Evolutionary conservation across 1,140 invertebrate genomes (phyloP), one percentile per base, ranked within the genome.

Genomic region (Monochamus saltuarius): DNA sequence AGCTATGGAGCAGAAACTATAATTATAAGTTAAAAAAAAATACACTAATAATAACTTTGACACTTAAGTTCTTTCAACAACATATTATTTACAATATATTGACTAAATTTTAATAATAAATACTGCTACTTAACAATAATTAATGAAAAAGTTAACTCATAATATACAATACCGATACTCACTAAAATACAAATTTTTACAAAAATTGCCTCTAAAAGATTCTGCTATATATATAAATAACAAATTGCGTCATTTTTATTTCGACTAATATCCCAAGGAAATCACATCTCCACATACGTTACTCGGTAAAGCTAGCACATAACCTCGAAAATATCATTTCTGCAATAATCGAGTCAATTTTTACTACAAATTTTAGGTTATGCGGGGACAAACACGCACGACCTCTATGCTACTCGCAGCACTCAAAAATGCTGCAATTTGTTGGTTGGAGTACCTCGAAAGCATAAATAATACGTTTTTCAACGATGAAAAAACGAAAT

Each of bases 21-120:
- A 65, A 65, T 65, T 65, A 29, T 58, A 65, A 61, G 64, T 65
- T 65, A 65, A 65, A 65, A 62, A n/a, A 65, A 65, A 65, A 56
- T 61, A 65, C 50, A 39, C 50, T 65, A 60, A 65, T 60, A 54
- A 65, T 52, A 65, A 59, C 56, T 65, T 65, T 65, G 59, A 65
- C 64, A 62, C 51, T 55, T 59, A 54, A 51, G 54, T 40, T 55
- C 47, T 61, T 65, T 61, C 49, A 51, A 51, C 49, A 61, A 65
- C 56, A 61, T 61, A 65, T 60, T 64, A 64, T 65, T 56, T 65
- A 65, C 63, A 65, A 46, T 54, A 46, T 56, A 61, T 61, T 61
- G 53, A 65, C 59, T 65, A 61, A 61, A 51, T 61, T 56, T 65
- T 51, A 55, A 56, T 64, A 59, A 59, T 47, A 50, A 46, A 46